phyloP scores from a whole-genome alignment of 35 echinoderm and acorn worm genomes.

The Ophiothrix spiculata region DNA sequence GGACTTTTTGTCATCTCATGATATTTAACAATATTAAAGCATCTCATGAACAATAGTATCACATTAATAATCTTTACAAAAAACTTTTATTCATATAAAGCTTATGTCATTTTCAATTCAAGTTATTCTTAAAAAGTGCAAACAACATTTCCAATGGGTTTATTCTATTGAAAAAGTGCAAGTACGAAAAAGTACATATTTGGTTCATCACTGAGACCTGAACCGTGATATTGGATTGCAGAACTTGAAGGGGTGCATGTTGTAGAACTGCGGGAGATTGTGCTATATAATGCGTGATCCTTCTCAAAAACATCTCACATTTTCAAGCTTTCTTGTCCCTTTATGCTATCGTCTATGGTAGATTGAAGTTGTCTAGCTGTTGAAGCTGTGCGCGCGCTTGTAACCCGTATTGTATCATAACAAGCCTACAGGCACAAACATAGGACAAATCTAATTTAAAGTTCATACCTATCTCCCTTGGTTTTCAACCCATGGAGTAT shows the following conservation, averaged over 20 bases:
- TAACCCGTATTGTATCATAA: constrained; percentile 42
- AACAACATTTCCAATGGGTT: too few relatives aligned
- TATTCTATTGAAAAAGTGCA: not conserved
- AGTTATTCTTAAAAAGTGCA: too few relatives aligned
- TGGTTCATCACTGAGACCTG: not conserved
- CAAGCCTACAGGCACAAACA: constrained; percentile 20
- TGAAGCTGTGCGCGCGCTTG: not conserved
- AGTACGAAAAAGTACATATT: not conserved
- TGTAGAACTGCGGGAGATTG: not conserved
- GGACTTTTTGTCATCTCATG: too few relatives aligned
- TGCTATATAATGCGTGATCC: constrained; percentile 1
- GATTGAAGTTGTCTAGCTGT: not conserved
- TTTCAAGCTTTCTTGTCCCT: not conserved
- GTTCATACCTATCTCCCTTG: constrained; percentile 41
- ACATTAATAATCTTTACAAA: too few relatives aligned
- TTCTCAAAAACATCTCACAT: not conserved
- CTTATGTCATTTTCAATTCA: too few relatives aligned
- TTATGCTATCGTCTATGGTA: not conserved
- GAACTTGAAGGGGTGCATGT: constrained; percentile 7
- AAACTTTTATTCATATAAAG: too few relatives aligned
- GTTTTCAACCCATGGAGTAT: constrained; percentile 22
- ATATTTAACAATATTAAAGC: too few relatives aligned
- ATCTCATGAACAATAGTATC: too few relatives aligned
- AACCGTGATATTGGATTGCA: not conserved
- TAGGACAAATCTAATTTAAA: constrained; percentile 50